Conservation (phyloP, 2,113 vertebrate genomes). For the Phylloscopus trochiloides region DNA sequence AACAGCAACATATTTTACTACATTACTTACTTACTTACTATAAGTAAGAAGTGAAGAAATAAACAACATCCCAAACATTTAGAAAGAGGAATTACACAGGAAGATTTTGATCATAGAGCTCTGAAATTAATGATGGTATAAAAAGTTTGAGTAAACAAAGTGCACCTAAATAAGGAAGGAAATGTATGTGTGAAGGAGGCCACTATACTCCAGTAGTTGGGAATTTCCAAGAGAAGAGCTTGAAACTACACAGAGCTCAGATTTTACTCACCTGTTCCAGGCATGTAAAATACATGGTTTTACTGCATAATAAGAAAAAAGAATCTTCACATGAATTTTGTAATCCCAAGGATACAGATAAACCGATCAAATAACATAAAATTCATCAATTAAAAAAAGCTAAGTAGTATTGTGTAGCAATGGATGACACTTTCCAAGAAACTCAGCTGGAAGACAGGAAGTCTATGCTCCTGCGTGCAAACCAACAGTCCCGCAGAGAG, state of each 20-base stretch:
- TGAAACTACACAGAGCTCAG: not conserved
- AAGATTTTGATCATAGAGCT: not conserved
- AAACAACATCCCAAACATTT: not conserved
- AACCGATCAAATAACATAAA: not conserved
- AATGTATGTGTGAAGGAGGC: not conserved
- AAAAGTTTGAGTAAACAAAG: not conserved
- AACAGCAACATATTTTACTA: not conserved
- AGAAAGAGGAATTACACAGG: not conserved
- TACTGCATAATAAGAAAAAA: not conserved
- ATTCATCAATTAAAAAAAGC: not conserved
- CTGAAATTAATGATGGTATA: not conserved
- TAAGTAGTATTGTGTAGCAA: not conserved
- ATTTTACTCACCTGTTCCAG: not conserved
- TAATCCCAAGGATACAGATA: not conserved
- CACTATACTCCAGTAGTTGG: not conserved
- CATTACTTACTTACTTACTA: no score
- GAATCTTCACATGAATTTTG: not conserved
- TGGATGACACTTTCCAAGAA: not conserved
- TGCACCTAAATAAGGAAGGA: not conserved
- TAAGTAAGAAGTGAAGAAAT: not conserved
- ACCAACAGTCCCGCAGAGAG: not conserved
- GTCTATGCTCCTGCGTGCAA: not conserved
- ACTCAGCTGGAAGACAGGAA: not conserved
- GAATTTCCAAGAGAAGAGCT: not conserved
- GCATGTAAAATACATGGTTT: not conserved